A percentile compares a stretch with the other conserved stretches of the same genome.
phyloP scores from a whole-genome alignment of 2,888 invertebrate genomes.

The Caenorhabditis panamensis region DNA sequence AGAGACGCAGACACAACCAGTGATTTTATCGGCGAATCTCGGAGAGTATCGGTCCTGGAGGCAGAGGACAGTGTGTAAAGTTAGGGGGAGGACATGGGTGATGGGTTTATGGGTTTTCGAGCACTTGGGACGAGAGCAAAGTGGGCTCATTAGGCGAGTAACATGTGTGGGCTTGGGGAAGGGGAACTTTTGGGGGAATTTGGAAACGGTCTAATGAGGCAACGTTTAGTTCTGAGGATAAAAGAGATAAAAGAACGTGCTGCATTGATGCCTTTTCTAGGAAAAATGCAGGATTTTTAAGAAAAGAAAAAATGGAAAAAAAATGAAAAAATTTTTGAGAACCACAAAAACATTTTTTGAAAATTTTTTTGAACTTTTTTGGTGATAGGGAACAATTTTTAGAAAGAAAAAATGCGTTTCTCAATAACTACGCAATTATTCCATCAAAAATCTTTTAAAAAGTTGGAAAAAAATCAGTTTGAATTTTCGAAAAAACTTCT shows the following conservation, averaged over 20 bases:
- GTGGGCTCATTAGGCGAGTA: background rate
- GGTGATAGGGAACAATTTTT: background rate
- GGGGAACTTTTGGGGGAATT: no score
- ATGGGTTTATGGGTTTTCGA: conserved; percentile 20
- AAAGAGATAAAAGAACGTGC: no score
- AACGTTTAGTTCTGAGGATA: no score
- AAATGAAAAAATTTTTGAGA: background rate
- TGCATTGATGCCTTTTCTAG: no score
- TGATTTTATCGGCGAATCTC: conserved; percentile 29
- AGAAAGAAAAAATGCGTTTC: no score
- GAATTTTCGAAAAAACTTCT: background rate
- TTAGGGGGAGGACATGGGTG: background rate
- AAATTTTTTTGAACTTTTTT: background rate
- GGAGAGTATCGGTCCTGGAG: background rate
- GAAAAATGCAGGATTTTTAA: background rate
- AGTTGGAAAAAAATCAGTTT: no score
- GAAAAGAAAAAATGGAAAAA: background rate
- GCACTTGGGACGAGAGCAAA: background rate
- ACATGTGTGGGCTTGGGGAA: background rate
- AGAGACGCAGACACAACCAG: conserved; percentile 36
- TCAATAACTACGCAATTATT: no score
- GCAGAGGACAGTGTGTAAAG: background rate
- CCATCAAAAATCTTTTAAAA: background rate
- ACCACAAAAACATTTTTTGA: background rate
- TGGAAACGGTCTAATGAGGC: no score